Evolutionary conservation across 2,888 invertebrate species (phyloP), one percentile per base, ranked within the genome.

Genomic region (Pyrrhosoma nymphula): DNA sequence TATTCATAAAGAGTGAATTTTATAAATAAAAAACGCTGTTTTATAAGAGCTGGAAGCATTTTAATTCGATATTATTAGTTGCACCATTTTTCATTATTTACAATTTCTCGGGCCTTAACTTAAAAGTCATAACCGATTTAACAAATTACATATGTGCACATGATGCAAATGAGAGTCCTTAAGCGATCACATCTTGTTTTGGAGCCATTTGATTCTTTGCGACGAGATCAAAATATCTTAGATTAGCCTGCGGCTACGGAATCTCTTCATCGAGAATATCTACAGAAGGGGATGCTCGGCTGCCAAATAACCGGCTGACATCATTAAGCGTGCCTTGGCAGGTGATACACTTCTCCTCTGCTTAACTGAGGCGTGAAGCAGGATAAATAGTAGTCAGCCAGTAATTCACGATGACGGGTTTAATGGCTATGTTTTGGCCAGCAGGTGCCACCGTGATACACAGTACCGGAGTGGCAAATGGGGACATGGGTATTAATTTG

Each of bases 281-380:
- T 93, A 47, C 47, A 93, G 93, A 26, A 47, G n/a, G 69, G 47
- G 93, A 93, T 93, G 63, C 93, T 93, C 69, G 93, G 93, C 93
- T 93, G 93, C 93, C 93, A 93, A 93, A 93, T 39, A 69, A 89
- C 69, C 69, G 55, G 47, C 93, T 93, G 93, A 69, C 93, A 93
- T 93, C 93, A 93, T 93, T 93, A 93, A 93, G 93, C 93, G 93
- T 55, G 69, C n/a, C 93, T 93, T 93, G 93, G 93, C 93, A 93
- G 93, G 93, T 93, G 93, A 93, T 93, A 93, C 93, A 93, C 93
- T 93, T 69, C 69, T 93, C 69, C 63, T 47, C 69, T 93, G 93
- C 93, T 93, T 93, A 93, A 93, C 93, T 93, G 93, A 93, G 93
- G 93, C 93, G 93, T 93, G 93, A 69, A 93, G 93, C 93, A 69